phyloP scores from a whole-genome alignment of 2,113 vertebrate species.

The Myxocyprinus asiaticus region DNA sequence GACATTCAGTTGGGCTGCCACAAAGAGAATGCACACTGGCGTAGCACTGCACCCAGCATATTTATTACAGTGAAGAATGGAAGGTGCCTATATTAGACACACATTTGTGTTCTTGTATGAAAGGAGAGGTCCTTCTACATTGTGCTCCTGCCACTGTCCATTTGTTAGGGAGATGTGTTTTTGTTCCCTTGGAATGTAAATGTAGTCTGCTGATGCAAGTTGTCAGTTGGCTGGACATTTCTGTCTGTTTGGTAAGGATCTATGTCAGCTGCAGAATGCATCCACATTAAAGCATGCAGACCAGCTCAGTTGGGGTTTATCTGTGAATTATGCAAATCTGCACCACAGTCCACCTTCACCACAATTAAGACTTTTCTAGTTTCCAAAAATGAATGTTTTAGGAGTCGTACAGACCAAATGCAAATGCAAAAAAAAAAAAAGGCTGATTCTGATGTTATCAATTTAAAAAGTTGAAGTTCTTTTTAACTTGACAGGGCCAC shows the following conservation, averaged over 20 bases:
- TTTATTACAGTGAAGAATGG: constrained; percentile 59
- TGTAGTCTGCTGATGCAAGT: not conserved
- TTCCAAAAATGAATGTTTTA: no score
- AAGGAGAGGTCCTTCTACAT: constrained; percentile 38
- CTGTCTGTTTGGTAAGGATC: not conserved
- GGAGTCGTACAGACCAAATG: no score
- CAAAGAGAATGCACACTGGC: constrained; percentile 45
- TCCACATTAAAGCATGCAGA: constrained; percentile 30
- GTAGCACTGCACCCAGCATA: constrained; percentile 50
- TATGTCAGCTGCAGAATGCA: constrained; percentile 28
- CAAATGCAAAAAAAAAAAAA: no score
- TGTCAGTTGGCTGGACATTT: constrained; percentile 22
- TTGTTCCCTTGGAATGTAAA: constrained; percentile 37
- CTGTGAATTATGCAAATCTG: constrained; percentile 34
- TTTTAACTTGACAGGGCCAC: no score
- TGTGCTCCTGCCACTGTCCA: constrained; percentile 50
- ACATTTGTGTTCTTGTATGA: constrained; percentile 51
- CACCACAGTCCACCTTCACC: not conserved
- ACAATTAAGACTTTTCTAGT: not conserved
- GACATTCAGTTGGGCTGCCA: constrained; percentile 51
- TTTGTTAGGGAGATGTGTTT: constrained; percentile 42
- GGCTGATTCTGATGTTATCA: not conserved
- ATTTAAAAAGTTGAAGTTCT: no score
- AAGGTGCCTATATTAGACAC: constrained; percentile 49
- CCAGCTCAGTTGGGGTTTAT: constrained; percentile 28